Conservation (phyloP, 2,113 vertebrate genomes). For the Australoheros scitulus region DNA sequence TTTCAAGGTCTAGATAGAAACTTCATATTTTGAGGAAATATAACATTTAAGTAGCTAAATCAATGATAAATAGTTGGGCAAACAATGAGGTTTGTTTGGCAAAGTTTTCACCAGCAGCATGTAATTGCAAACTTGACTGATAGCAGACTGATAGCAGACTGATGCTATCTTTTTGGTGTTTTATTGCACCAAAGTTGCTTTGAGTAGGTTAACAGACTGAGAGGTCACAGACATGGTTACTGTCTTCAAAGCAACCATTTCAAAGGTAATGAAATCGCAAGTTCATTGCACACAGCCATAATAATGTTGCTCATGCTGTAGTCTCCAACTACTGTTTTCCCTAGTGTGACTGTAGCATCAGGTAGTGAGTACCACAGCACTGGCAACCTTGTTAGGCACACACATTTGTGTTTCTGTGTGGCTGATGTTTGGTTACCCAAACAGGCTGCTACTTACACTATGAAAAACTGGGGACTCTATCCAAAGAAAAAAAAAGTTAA, state of each 20-base stretch:
- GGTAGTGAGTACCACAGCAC: not conserved
- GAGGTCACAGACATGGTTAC: not conserved
- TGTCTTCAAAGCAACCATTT: not conserved
- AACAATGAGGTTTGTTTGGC: not conserved
- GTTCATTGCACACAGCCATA: not conserved
- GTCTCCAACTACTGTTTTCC: not conserved
- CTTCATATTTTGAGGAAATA: no score
- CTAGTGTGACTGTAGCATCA: not conserved
- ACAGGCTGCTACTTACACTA: not conserved
- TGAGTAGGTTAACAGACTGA: not conserved
- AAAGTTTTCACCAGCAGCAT: not conserved
- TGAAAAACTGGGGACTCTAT: not conserved
- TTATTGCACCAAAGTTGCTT: not conserved
- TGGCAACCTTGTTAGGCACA: not conserved
- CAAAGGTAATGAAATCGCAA: not conserved
- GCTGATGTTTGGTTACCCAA: not conserved
- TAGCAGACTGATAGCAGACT: not conserved
- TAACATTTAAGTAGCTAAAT: not conserved
- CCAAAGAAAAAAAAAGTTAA: rapidly evolving
- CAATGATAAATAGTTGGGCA: not conserved
- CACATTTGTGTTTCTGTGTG: not conserved
- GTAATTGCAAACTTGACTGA: not conserved
- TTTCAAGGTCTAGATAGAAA: no score
- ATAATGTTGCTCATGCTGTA: not conserved
- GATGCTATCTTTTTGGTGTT: not conserved